Percentiles rank a stretch among this genome's conserved stretches.
Evolutionary conservation across 2,113 vertebrate species (phyloP).

Genomic region (Bufo bufo): DNA sequence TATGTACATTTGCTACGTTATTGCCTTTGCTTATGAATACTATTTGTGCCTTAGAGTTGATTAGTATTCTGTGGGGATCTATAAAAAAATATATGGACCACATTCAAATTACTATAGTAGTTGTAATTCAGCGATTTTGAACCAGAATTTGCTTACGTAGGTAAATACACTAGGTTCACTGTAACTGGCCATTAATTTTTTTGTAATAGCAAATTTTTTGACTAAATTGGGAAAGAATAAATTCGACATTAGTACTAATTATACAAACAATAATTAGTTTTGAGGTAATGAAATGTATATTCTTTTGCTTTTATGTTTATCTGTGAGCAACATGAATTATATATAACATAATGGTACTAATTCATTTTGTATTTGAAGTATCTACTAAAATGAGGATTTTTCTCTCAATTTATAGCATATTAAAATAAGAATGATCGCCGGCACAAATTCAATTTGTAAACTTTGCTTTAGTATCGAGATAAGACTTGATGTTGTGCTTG

Average conservation of each 20-base stretch:
- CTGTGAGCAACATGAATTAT: not conserved
- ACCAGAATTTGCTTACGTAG: not conserved
- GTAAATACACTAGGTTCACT: not conserved
- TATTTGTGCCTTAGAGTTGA: too few species aligned
- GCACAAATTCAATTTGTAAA: slow-evolving; percentile 26
- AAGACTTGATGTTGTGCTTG: not conserved
- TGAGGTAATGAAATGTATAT: not conserved
- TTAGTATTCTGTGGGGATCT: too few species aligned
- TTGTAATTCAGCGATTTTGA: not conserved
- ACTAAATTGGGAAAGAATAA: not conserved
- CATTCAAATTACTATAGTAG: too few species aligned
- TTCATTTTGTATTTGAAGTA: slow-evolving; percentile 1
- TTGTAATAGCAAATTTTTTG: not conserved
- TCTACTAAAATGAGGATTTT: slow-evolving; percentile 8
- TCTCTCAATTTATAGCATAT: slow-evolving; percentile 18
- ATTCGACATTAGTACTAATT: slow-evolving; percentile 7
- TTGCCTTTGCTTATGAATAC: too few species aligned
- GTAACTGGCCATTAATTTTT: not conserved
- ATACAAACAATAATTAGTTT: slow-evolving; percentile 19
- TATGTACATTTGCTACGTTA: too few species aligned
- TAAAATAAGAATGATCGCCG: slow-evolving; percentile 13
- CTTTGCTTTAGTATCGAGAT: not conserved
- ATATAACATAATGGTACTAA: not conserved
- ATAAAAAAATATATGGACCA: too few species aligned
- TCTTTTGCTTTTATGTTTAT: slow-evolving; percentile 20